Conservation (phyloP, 2,888 invertebrate genomes). For the Orchesella flavescens region DNA sequence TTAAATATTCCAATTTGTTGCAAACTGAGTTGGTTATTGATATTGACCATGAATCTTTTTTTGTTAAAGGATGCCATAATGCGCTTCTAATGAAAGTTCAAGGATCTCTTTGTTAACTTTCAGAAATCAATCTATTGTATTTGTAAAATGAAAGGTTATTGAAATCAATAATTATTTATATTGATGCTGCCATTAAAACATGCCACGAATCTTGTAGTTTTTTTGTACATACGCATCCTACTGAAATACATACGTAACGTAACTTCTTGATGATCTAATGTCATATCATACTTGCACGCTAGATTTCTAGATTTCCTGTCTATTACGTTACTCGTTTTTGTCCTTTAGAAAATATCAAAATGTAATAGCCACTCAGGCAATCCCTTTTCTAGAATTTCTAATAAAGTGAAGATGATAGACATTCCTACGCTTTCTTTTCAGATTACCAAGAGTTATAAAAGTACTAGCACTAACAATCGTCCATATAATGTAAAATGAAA, state of each 20-base stretch:
- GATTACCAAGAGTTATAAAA: neutral
- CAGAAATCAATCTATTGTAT: constrained; percentile 2
- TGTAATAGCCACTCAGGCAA: neutral
- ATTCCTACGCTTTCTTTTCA: constrained; percentile 11
- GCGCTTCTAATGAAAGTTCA: constrained; percentile 27
- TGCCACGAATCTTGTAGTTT: neutral
- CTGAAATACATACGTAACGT: neutral
- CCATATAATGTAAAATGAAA: neutral
- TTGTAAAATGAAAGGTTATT: constrained; percentile 7
- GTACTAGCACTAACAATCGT: neutral
- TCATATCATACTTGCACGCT: neutral
- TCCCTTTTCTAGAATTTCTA: constrained; percentile 4
- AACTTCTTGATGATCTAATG: too few species aligned
- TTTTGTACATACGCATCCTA: neutral
- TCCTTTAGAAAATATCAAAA: constrained; percentile 9
- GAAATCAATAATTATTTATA: constrained; percentile 11
- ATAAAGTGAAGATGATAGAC: neutral
- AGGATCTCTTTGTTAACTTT: constrained; percentile 34
- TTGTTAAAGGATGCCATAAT: too few species aligned
- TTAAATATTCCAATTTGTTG: too few species aligned
- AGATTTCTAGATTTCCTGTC: constrained; percentile 7
- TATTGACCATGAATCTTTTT: too few species aligned
- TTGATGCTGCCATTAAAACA: neutral
- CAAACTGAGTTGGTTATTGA: too few species aligned
- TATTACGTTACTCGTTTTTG: neutral